Evolutionary conservation across 2,888 invertebrate species (phyloP).

Genomic region (Argynnis bischoffii): DNA sequence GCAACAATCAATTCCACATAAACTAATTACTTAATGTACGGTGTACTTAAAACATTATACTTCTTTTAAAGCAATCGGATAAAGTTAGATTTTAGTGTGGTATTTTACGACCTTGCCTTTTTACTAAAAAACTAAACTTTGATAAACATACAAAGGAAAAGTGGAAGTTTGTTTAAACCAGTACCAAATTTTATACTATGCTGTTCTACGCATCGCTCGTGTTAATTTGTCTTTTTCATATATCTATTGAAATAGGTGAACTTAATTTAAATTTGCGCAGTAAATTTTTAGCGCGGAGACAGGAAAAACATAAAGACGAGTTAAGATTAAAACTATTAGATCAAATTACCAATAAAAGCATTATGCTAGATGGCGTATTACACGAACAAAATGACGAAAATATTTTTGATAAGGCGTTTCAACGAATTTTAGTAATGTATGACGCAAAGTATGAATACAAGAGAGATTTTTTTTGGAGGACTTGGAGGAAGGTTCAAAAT

Average conservation of each 20-base stretch:
- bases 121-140: too few relatives aligned
- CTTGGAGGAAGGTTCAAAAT: constrained; percentile 56
- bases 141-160: too few relatives aligned
- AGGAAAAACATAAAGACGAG: constrained; percentile 1
- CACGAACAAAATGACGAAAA: constrained; percentile 43
- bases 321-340: constrained; percentile 1
- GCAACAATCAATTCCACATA: too few relatives aligned
- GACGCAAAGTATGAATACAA: constrained; percentile 58
- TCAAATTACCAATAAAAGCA: background rate
- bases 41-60: too few relatives aligned
- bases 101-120: too few relatives aligned
- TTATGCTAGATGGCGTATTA: constrained; percentile 28
- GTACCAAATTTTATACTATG: background rate
- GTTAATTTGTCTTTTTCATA: background rate
- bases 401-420: constrained; percentile 51
- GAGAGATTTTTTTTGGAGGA: constrained; percentile 61
- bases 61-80: too few relatives aligned
- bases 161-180: background rate
- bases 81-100: too few relatives aligned
- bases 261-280: constrained; percentile 11
- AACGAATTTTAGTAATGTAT: constrained; percentile 52
- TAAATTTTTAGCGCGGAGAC: constrained; percentile 2
- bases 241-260: background rate
- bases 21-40: too few relatives aligned
- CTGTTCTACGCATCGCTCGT: background rate